Base-by-base conservation (phyloP, 2,113 vertebrate genomes). In the Haliaeetus leucogaster region DNA sequence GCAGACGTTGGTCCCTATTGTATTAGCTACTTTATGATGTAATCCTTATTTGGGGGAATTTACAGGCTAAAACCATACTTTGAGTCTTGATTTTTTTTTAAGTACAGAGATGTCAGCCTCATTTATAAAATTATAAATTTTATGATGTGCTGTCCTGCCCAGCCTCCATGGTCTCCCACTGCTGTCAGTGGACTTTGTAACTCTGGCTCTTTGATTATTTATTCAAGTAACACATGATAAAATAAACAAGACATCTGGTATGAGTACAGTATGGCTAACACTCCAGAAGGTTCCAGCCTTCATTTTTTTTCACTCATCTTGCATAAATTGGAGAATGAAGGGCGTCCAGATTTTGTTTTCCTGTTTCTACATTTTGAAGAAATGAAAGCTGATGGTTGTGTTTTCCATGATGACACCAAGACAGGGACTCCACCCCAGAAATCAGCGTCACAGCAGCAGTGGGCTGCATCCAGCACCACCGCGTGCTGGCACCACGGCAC, bases 271-370 rank as follows among this genome's bases (percentile, higher is more conserved):
- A 32, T 15, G 85, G 73, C 65, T 95, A 79, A 87, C 62, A 36
- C 88, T 74, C 65, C 86, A 90, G 83, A 91, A 87, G 63, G 93
- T 82, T 92, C 43, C 83, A 91, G 55, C 82, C 68, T 77, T 73
- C 38, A 2, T 3, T 6, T 30, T 43, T 89, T 34, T 72, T 72
- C 67, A 38, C 82, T 83, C 56, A 34, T 52, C 62, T 15, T 30
- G 42, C 32, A 18, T 45, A 72, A 77, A 77, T n/a, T 72, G 63
- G 77, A 67, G 62, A 42, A 55, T 30, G 76, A 82, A 29, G 25
- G 32, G 58, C 17, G 59, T 42, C 47, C 87, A 59, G 53, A 42
- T 77, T 85, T 89, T 65, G 42, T 91, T 89, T 91, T 77, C 59
- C 55, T 17, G 22, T 43, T 79, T 65, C 86, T 52, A 50, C n/a